These are phyloP conservation scores for Elgaria multicarinata DNA, from an alignment of 2,113 vertebrate genomes.

Conservation along the genomic window DNA sequence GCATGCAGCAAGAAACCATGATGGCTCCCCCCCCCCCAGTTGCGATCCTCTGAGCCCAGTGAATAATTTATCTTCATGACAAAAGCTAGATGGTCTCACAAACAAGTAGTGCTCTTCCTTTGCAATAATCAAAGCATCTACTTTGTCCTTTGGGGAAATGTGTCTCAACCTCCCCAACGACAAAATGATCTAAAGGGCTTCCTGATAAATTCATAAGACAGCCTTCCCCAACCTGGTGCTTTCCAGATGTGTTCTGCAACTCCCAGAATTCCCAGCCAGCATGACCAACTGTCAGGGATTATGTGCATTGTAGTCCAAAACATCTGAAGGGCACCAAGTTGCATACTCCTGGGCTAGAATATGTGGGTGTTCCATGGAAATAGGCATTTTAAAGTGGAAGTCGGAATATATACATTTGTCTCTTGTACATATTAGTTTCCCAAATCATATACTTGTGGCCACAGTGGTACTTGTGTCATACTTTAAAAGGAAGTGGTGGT, in stretches of 20 bases:
- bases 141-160: not conserved
- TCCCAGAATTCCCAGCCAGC: not conserved
- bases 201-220: not conserved
- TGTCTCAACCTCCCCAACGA: not conserved
- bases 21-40: too few relatives aligned
- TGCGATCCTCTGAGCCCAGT: too few relatives aligned
- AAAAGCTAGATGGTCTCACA: not conserved
- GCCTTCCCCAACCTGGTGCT: not conserved
- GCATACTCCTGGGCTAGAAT: too few relatives aligned
- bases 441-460: not conserved
- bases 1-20: too few relatives aligned
- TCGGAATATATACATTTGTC: too few relatives aligned
- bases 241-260: not conserved
- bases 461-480: not conserved
- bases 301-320: not conserved
- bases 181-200: not conserved
- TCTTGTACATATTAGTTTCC: not conserved
- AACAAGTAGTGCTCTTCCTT: not conserved
- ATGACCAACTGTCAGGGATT: not conserved
- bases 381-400: not conserved
- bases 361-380: not conserved
- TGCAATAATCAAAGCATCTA: not conserved
- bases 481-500: not conserved
- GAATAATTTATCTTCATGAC: constrained; percentile 4
- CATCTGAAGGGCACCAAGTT: not conserved